phyloP scores from a whole-genome alignment of 1,140 invertebrate genomes.

The Drosophila sturtevanti region DNA sequence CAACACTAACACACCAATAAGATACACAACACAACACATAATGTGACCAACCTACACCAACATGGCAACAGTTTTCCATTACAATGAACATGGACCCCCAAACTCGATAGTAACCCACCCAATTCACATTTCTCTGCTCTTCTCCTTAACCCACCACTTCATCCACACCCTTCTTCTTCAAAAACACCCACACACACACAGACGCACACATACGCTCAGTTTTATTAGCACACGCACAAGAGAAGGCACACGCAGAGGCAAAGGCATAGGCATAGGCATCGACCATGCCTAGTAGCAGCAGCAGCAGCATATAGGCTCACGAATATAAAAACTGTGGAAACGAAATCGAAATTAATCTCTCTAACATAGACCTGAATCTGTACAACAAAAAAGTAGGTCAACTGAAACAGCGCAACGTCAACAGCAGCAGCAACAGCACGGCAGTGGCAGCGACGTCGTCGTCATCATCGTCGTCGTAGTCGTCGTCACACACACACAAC shows the following conservation, averaged over 20 bases:
- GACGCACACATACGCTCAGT: constrained; percentile 4
- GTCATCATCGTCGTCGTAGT: constrained; percentile 10
- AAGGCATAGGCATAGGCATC: constrained; percentile 37
- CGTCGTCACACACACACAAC: constrained; percentile 37
- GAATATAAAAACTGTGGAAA: constrained; percentile 56
- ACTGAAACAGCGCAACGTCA: constrained; percentile 47
- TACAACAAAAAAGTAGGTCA: constrained; percentile 82
- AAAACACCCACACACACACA: background rate
- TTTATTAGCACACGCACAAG: constrained; percentile 39
- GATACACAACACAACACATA: background rate
- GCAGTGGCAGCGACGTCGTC: constrained; percentile 21
- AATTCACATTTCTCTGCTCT: background rate
- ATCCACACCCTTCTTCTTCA: background rate
- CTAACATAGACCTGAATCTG: constrained; percentile 83
- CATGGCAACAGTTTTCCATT: constrained; percentile 77
- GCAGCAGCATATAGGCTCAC: background rate
- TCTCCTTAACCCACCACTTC: background rate
- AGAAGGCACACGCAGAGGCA: constrained; percentile 24
- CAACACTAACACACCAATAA: constrained; percentile 9
- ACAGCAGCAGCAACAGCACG: constrained; percentile 20
- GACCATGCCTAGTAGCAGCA: background rate
- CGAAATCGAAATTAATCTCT: constrained; percentile 83
- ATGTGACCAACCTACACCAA: constrained; percentile 60
- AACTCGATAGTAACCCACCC: constrained; percentile 2
- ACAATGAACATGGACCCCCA: constrained; percentile 41